Evolutionary conservation across 2,888 invertebrate genomes (phyloP).

Genomic region (Phymatocera aterrima): DNA sequence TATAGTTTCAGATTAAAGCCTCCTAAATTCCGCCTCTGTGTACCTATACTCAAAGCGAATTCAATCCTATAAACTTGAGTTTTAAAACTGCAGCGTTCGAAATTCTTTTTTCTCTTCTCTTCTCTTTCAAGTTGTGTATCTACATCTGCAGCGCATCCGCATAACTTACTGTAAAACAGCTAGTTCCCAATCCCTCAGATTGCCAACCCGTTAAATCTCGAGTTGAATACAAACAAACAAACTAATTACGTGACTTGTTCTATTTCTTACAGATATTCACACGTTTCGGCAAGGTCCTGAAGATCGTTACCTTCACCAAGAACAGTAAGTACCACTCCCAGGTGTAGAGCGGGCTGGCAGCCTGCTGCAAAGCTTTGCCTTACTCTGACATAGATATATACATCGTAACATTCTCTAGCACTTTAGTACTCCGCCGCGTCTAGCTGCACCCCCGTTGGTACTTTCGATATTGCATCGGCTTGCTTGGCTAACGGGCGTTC

Average conservation of each 20-base stretch:
- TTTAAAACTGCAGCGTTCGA: too few species aligned
- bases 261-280: constrained; percentile 92
- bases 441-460: constrained; percentile 57
- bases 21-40: not conserved
- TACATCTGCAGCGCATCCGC: too few species aligned
- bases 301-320: constrained; percentile 99
- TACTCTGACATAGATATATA: not conserved
- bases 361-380: constrained; percentile 3
- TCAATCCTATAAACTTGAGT: too few species aligned
- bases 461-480: constrained; percentile 60
- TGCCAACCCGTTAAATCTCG: not conserved
- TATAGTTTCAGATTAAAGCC: not conserved
- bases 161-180: too few species aligned
- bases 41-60: not conserved
- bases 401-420: constrained; percentile 51
- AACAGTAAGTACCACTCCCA: constrained; percentile 89
- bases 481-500: constrained; percentile 56
- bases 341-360: not conserved
- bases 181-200: too few species aligned
- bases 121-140: too few species aligned
- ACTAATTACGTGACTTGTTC: constrained; percentile 48
- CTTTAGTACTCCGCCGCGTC: constrained; percentile 57
- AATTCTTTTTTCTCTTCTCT: too few species aligned
- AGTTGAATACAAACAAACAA: not conserved
- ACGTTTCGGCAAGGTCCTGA: constrained; percentile 98